Evolutionary conservation across 2,797 vertebrate species (phyloP), one percentile per base, ranked within the genome.

Genomic region (Falco novaeseelandiae): DNA sequence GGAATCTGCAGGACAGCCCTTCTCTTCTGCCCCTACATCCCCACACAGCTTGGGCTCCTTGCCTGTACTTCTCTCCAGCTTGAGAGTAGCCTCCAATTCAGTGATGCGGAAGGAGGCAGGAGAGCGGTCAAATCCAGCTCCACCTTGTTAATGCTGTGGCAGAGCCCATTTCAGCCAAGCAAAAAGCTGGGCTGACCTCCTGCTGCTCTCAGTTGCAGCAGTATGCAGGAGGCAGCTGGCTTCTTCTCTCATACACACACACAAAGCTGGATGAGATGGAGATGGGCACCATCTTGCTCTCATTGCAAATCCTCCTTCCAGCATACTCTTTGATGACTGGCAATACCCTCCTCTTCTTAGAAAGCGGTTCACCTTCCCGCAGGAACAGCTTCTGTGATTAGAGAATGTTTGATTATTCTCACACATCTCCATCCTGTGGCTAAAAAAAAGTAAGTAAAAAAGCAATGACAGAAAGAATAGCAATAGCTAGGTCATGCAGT

Each of bases 41-140:
- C 29, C 0, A 0, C 38, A 55, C 0, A 0, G 12, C 18, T 89
- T 8, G 5, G 38, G 8, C 3, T 74, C 61, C 52, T 91, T 62
- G 32, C 8, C 14, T 21, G 32, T n/a, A 14, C 16, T 87, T 69
- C 70, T 79, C 40, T 71, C 44, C 36, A 85, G 36, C n/a, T 46
- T 48, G 48, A 55, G 29, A 44, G 38, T 11, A 66, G 42, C 34
- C 27, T 79, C 36, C 29, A 36, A 18, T 30, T 42, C 4, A 3
- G 9, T 14, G 52, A 55, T 55, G 49, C 48, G 71, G 32, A 85
- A 77, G 38, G 36, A 66, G 20, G 44, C 6, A 49, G 23, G 6
- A 90, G 17, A 30, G 30, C 80, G 29, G 6, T 40, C 44, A 83
- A 70, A 71, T 21, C 16, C 2, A 1, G 11, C 27, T 89, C 26